Conservation (phyloP, 2,888 invertebrate species). For the Cheilosia grossa region DNA sequence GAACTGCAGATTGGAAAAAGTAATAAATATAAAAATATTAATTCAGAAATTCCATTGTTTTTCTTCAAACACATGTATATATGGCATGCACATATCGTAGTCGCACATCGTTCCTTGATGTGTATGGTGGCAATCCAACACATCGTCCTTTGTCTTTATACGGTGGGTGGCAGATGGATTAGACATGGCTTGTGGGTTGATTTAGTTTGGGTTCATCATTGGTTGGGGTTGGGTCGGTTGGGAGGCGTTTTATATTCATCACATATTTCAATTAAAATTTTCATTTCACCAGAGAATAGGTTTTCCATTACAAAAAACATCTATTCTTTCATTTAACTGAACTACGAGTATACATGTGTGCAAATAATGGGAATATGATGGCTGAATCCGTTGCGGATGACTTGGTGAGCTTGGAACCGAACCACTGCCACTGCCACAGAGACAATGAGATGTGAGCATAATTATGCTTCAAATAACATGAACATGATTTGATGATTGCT, state of each 20-base stretch:
- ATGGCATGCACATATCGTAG: background rate
- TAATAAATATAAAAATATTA: slow-evolving; percentile 74
- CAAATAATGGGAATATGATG: background rate
- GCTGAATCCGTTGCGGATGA: slow-evolving; percentile 45
- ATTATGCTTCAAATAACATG: slow-evolving; percentile 66
- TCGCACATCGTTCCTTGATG: background rate
- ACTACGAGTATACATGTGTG: slow-evolving; percentile 23
- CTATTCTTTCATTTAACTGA: slow-evolving; percentile 61
- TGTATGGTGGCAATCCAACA: slow-evolving; percentile 35
- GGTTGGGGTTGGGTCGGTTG: slow-evolving; percentile 15
- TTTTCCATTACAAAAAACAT: slow-evolving; percentile 72
- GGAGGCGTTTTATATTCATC: slow-evolving; percentile 72
- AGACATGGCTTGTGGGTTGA: slow-evolving; percentile 62
- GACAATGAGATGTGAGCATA: slow-evolving; percentile 60
- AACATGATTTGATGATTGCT: slow-evolving; percentile 62
- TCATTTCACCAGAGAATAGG: slow-evolving; percentile 71
- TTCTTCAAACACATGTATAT: slow-evolving; percentile 48
- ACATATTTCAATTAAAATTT: slow-evolving; percentile 74
- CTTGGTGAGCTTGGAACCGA: slow-evolving; percentile 45
- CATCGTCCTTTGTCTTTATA: slow-evolving; percentile 45
- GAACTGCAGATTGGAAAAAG: slow-evolving; percentile 60
- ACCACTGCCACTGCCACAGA: slow-evolving; percentile 41
- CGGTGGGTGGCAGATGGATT: slow-evolving; percentile 64
- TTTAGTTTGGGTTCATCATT: slow-evolving; percentile 65
- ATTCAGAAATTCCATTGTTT: slow-evolving; percentile 71